These are phyloP conservation scores for Cydia pomonella DNA, from an alignment of 1,140 invertebrate species.

Conservation along the genomic window DNA sequence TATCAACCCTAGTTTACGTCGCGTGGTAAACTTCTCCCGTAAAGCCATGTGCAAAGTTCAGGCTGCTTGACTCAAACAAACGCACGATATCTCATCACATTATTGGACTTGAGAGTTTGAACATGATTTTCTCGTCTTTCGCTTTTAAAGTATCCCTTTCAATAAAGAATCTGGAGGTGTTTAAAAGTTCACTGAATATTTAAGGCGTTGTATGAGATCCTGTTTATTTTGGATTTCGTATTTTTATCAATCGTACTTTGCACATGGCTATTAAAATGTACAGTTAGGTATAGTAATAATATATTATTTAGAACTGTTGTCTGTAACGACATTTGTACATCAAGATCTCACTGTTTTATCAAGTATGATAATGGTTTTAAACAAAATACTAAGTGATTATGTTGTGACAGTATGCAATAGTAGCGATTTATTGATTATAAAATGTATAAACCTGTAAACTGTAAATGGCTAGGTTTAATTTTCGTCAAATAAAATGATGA, in stretches of 20 bases:
- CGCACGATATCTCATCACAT: slow-evolving; percentile 48
- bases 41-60: slow-evolving; percentile 55
- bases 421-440: background rate
- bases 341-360: slow-evolving; percentile 14
- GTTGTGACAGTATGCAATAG: slow-evolving; percentile 29
- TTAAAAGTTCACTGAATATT: background rate
- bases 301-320: slow-evolving; percentile 22
- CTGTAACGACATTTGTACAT: slow-evolving; percentile 26
- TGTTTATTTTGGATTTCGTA: background rate
- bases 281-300: slow-evolving; percentile 18
- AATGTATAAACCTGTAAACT: slow-evolving; percentile 20
- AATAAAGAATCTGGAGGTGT: background rate
- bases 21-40: slow-evolving; percentile 59
- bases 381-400: slow-evolving; percentile 22
- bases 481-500: background rate
- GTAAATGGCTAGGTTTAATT: slow-evolving; percentile 10
- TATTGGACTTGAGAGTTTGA: slow-evolving; percentile 51
- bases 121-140: slow-evolving; percentile 40
- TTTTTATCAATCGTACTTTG: background rate
- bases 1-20: slow-evolving; percentile 58
- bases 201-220: background rate
- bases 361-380: background rate
- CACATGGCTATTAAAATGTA: slow-evolving; percentile 26
- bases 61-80: slow-evolving; percentile 38
- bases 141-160: slow-evolving; percentile 21